phyloP scores from a whole-genome alignment of 2,797 vertebrate species.

The Trichosurus vulpecula region DNA sequence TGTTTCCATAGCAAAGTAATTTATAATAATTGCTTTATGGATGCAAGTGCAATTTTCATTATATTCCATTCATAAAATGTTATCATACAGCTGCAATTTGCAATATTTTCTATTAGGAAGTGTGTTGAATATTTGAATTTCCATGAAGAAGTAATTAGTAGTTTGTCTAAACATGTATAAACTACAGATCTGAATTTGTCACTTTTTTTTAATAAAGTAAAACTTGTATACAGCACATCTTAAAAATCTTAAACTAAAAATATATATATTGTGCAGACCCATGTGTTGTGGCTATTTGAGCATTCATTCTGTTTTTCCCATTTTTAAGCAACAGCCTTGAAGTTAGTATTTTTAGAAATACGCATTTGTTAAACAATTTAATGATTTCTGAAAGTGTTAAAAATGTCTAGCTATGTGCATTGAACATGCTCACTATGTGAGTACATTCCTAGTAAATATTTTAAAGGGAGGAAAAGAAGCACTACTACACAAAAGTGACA shows the following conservation, averaged over 20 bases:
- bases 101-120: slow-evolving; percentile 82
- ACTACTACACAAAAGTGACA: neutral
- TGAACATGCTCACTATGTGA: slow-evolving; percentile 43
- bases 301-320: neutral
- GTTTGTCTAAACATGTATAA: slow-evolving; percentile 73
- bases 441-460: slow-evolving; percentile 14
- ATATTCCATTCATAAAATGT: slow-evolving; percentile 87
- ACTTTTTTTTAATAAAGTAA: slow-evolving; percentile 51
- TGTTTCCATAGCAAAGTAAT: slow-evolving; percentile 90
- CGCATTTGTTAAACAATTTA: slow-evolving; percentile 52
- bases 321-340: slow-evolving; percentile 62
- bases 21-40: slow-evolving; percentile 88
- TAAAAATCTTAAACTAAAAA: slow-evolving; percentile 57
- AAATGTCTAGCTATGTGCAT: slow-evolving; percentile 57
- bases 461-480: neutral
- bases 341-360: slow-evolving; percentile 66
- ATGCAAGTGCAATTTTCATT: slow-evolving; percentile 86
- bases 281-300: slow-evolving; percentile 43
- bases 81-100: slow-evolving; percentile 83
- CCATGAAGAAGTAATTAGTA: slow-evolving; percentile 73
- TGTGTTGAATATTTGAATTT: slow-evolving; percentile 79
- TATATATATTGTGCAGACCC: neutral
- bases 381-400: slow-evolving; percentile 56
- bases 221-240: slow-evolving; percentile 51
- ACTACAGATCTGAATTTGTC: slow-evolving; percentile 76